Conservation (phyloP, 2,888 invertebrate genomes). For the Hydraecia micacea region DNA sequence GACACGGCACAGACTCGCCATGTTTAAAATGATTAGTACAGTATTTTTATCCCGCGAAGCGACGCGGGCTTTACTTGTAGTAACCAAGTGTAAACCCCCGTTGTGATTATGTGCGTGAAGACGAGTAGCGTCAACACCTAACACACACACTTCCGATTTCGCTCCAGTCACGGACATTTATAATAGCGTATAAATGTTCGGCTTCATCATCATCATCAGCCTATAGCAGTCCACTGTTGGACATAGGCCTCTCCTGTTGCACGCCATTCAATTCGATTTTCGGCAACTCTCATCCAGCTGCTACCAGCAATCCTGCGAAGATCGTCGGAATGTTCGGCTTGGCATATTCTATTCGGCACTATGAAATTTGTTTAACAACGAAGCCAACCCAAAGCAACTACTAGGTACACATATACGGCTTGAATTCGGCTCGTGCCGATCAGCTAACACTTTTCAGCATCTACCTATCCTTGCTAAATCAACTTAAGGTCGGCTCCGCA, state of each 20-base stretch:
- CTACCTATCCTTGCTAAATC: no score
- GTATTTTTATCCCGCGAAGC: neutral
- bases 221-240: no score
- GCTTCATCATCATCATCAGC: no score
- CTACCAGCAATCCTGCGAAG: no score
- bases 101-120: neutral
- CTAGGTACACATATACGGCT: neutral
- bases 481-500: neutral
- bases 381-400: neutral
- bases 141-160: neutral
- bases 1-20: neutral
- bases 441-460: no score
- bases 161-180: neutral
- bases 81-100: neutral
- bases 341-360: neutral
- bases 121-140: neutral
- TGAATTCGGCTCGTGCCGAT: neutral
- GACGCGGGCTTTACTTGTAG: neutral
- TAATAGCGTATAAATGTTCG: neutral
- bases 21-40: neutral
- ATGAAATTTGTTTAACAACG: neutral
- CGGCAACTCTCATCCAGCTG: no score
- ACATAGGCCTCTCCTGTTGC: no score
- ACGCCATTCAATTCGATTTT: no score
- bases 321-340: no score